Conservation (phyloP, 2,888 invertebrate species). For the Cephus pygmeus region DNA sequence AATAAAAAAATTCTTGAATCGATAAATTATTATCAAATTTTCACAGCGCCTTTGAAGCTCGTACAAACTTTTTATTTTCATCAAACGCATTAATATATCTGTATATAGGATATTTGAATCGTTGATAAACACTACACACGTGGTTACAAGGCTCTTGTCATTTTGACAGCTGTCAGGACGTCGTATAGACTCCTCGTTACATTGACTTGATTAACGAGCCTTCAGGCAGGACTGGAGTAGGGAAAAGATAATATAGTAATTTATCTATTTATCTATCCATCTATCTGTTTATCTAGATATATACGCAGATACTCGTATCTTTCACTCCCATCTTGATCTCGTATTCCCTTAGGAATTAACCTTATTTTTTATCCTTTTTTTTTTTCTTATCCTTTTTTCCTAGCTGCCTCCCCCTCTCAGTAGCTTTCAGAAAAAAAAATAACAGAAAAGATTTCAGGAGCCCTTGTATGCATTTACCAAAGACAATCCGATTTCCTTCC, state of each 20-base stretch:
- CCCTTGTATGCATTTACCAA: neutral
- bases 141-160: neutral
- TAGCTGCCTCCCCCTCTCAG: no score
- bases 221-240: neutral
- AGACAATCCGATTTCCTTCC: neutral
- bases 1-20: no score
- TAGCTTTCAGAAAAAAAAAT: neutral
- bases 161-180: neutral
- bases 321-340: neutral
- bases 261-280: no score
- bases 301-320: neutral
- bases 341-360: neutral
- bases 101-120: neutral
- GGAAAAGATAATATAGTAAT: neutral
- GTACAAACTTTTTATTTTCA: neutral
- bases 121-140: neutral
- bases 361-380: no score
- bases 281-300: neutral
- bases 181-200: neutral
- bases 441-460: neutral
- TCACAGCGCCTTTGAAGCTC: neutral
- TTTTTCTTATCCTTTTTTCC: no score
- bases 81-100: neutral
- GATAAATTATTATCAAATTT: no score
- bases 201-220: neutral